Evolutionary conservation across 2,797 vertebrate species (phyloP), one percentile per base, ranked within the genome.

Genomic region (Champsocephalus gunnari): DNA sequence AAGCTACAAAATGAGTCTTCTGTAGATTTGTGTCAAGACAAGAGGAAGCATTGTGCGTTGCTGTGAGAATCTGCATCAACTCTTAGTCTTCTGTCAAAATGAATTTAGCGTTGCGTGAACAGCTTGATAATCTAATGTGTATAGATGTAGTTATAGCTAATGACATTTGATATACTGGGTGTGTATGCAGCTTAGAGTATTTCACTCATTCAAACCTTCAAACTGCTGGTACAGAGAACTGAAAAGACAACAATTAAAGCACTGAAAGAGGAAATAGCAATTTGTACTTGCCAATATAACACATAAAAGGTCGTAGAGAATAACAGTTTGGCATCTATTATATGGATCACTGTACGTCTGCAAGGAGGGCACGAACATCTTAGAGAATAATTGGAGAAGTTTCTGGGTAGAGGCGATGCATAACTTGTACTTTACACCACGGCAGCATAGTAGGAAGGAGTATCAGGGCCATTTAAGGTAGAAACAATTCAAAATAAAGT

Each of bases 101-200:
- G 9, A 21, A 59, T 8, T 21, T 28, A 28, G 24, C 24, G 24
- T 28, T 28, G 24, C 24, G 3, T 28, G 3, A 28, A 28, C 24
- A 28, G 24, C 24, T 28, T 5, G 28, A 28, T 28, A 28, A 68
- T 56, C 34, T 8, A 34, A 2, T 6, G 16, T 78, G 77, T 74
- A 70, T 41, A 49, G 58, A 48, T 49, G 44, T 51, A 24, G 16
- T 55, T 41, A 14, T 48, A 51, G 19, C 62, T 58, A 9, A 17
- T 49, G 48, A 56, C 48, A 43, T 71, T 9, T 45, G 79, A 88
- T 82, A 84, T 84, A 72, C 63, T 80, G 34, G 32, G 17, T 56
- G 24, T 56, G 43, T 51, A 43, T 50, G 50, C 5, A 1, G 24
- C 55, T 66, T 13, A 38, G 49, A 64, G 64, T 43, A 16, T 24